Conservation (phyloP, 2,888 invertebrate genomes). For the Entomobrya multifasciata region DNA sequence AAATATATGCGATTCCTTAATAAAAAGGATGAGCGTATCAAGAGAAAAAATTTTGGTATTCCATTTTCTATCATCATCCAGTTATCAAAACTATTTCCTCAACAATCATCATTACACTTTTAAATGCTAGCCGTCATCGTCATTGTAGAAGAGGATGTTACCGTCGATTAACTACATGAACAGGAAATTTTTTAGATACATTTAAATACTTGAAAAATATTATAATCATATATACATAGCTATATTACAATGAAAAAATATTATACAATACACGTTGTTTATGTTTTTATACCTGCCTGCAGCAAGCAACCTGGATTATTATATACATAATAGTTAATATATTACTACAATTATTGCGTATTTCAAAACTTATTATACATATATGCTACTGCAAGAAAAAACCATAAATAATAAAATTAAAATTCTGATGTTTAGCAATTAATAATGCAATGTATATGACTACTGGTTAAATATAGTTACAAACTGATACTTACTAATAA, state of each 20-base stretch:
- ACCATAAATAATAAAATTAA: no score
- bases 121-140: slow-evolving; percentile 47
- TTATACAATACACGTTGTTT: slow-evolving; percentile 70
- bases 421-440: slow-evolving; percentile 1
- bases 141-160: slow-evolving; percentile 69
- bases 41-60: slow-evolving; percentile 65
- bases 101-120: slow-evolving; percentile 54
- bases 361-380: slow-evolving; percentile 9
- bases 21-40: not conserved
- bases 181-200: slow-evolving; percentile 64
- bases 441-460: not conserved
- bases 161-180: slow-evolving; percentile 61
- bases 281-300: slow-evolving; percentile 74
- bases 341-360: slow-evolving; percentile 13
- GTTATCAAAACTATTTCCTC: slow-evolving; percentile 48
- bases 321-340: slow-evolving; percentile 19
- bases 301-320: slow-evolving; percentile 74
- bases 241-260: slow-evolving; percentile 49
- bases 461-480: slow-evolving; percentile 27
- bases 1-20: not conserved
- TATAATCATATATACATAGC: not conserved
- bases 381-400: slow-evolving; percentile 15
- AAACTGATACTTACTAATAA: not conserved
- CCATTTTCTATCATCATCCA: slow-evolving; percentile 63
- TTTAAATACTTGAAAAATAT: slow-evolving; percentile 41